Percentiles rank a stretch among this genome's conserved stretches.
Conservation (phyloP, 2,113 vertebrate species). For the Dicerorhinus sumatrensis region DNA sequence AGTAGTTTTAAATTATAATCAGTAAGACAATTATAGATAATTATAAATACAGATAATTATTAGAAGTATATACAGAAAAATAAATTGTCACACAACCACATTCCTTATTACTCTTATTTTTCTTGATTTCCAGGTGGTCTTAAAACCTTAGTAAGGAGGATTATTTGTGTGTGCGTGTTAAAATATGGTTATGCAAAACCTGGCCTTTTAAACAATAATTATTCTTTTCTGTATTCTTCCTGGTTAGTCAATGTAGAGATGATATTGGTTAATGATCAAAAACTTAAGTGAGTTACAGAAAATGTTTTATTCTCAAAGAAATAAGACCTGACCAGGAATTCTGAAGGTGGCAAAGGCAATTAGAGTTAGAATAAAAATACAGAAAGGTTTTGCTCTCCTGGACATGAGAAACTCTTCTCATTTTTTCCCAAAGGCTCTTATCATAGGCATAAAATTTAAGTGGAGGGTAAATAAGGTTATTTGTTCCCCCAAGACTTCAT, state of each 20-base stretch:
- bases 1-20: background rate
- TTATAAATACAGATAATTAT: background rate
- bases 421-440: background rate
- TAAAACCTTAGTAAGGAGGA: background rate
- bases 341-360: background rate
- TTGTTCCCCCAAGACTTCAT: background rate
- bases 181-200: background rate
- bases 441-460: background rate
- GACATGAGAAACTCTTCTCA: background rate
- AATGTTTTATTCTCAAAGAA: conserved; percentile 47
- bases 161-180: background rate
- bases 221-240: conserved; percentile 13
- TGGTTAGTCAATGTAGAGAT: conserved; percentile 3
- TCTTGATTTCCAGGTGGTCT: conserved; percentile 38
- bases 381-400: background rate
- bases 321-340: background rate
- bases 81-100: background rate
- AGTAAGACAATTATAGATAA: background rate
- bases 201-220: conserved; percentile 28
- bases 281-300: background rate
- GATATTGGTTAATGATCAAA: background rate
- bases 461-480: conserved; percentile 15
- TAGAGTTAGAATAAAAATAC: background rate
- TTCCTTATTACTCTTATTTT: background rate
- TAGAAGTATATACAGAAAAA: conserved; percentile 27